Evolutionary conservation across 2,797 vertebrate genomes (phyloP).

Genomic region (Stomatorhinus walkeri): DNA sequence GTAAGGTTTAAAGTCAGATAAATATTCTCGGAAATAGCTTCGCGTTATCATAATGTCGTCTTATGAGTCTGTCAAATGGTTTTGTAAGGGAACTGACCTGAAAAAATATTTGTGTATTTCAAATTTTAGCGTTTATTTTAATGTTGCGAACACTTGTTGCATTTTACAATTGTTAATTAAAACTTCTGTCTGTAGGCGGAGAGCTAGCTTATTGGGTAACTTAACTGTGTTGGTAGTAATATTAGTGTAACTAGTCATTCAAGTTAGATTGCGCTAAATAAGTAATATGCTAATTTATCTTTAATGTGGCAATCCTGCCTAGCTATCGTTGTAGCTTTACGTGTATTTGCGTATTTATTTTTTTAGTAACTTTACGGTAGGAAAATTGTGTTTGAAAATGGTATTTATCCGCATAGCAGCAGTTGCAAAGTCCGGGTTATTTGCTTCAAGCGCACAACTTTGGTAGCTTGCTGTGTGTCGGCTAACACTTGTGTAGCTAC

Average conservation of each 20-base stretch:
- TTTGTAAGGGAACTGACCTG: neutral
- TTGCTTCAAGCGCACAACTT: neutral
- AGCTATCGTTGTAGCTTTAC: neutral
- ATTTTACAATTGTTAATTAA: constrained; percentile 8
- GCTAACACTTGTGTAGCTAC: neutral
- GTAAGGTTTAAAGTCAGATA: constrained; percentile 37
- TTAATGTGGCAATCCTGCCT: neutral
- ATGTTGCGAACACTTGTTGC: constrained; percentile 6
- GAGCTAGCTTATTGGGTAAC: constrained; percentile 3
- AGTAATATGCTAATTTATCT: neutral
- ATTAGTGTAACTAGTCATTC: neutral
- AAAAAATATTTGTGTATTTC: neutral
- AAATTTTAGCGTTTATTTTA: neutral
- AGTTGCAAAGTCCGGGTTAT: neutral
- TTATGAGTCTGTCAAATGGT: neutral
- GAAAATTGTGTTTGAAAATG: neutral
- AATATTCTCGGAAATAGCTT: neutral
- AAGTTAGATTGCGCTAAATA: neutral
- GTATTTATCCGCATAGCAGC: neutral
- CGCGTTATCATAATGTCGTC: neutral
- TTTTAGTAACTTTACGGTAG: neutral
- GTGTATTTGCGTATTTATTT: neutral
- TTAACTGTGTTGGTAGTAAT: neutral
- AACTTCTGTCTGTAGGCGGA: constrained; percentile 3
- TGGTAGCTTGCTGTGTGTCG: neutral